Evolutionary conservation across 1,140 invertebrate genomes (phyloP).

Genomic region (Drosophila ananassae): DNA sequence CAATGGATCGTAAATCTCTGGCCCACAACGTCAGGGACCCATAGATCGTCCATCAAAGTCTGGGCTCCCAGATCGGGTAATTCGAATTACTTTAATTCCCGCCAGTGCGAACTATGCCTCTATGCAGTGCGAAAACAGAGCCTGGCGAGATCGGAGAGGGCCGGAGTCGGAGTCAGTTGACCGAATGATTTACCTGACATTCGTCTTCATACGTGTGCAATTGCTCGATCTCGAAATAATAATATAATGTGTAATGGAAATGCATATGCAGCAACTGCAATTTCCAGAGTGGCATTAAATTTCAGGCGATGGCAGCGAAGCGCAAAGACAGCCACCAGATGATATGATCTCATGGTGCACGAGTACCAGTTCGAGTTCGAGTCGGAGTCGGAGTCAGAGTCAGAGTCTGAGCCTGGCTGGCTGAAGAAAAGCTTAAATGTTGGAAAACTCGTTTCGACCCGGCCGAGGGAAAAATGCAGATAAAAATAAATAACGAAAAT

Average conservation of each 20-base stretch:
- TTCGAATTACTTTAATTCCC: constrained; percentile 17
- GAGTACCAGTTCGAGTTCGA: neutral
- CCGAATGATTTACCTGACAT: constrained; percentile 68
- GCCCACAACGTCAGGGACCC: constrained; percentile 9
- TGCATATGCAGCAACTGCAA: constrained; percentile 47
- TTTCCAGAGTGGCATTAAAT: constrained; percentile 36
- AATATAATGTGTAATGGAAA: constrained; percentile 40
- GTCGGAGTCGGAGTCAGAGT: neutral
- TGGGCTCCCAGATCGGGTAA: constrained; percentile 12
- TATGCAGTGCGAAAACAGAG: too few relatives aligned
- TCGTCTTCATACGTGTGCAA: constrained; percentile 1
- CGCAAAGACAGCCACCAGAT: constrained; percentile 19
- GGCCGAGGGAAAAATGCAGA: constrained; percentile 64
- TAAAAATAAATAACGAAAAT: constrained; percentile 73
- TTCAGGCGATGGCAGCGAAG: constrained; percentile 27
- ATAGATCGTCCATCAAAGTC: constrained; percentile 7
- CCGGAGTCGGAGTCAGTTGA: constrained; percentile 40
- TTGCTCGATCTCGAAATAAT: constrained; percentile 20
- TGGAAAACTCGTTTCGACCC: constrained; percentile 67
- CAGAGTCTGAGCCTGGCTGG: constrained; percentile 5
- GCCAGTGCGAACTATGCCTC: neutral
- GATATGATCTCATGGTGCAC: constrained; percentile 12
- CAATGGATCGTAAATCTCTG: constrained; percentile 27
- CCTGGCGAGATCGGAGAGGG: constrained; percentile 2
- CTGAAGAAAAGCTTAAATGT: constrained; percentile 46